Conservation (phyloP, 2,797 vertebrate species). For the Petrocephalus sullivani region DNA sequence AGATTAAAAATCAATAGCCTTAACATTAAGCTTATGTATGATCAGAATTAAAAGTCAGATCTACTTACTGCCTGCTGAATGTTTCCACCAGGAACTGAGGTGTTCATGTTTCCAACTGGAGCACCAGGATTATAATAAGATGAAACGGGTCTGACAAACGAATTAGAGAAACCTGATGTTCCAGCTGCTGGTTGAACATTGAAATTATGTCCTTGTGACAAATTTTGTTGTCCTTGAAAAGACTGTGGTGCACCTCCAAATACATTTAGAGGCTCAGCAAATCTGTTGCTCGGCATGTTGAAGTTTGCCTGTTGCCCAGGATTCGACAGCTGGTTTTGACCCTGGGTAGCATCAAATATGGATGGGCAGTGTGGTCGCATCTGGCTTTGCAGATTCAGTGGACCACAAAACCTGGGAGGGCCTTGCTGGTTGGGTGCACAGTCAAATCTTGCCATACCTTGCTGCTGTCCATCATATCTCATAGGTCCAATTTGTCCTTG, state of each 20-base stretch:
- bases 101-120: conserved; percentile 63
- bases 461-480: conserved; percentile 70
- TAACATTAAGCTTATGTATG: not conserved
- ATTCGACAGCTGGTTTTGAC: conserved; percentile 31
- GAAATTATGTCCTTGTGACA: conserved; percentile 71
- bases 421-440: conserved; percentile 69
- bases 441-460: conserved; percentile 71
- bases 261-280: conserved; percentile 67
- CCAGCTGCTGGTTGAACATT: conserved; percentile 67
- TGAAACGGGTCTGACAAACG: conserved; percentile 57
- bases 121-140: conserved; percentile 74
- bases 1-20: not conserved
- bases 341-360: conserved; percentile 46
- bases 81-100: conserved; percentile 61
- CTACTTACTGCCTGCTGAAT: conserved; percentile 73
- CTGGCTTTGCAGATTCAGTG: conserved; percentile 53
- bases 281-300: conserved; percentile 61
- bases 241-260: conserved; percentile 63
- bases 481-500: conserved; percentile 57
- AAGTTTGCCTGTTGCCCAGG: conserved; percentile 56
- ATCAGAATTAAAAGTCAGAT: not conserved
- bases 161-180: conserved; percentile 62
- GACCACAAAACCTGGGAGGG: conserved; percentile 49
- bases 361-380: conserved; percentile 52
- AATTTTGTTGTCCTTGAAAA: conserved; percentile 61